Evolutionary conservation across 2,797 vertebrate species (phyloP).

Genomic region (Scarus forsteni): DNA sequence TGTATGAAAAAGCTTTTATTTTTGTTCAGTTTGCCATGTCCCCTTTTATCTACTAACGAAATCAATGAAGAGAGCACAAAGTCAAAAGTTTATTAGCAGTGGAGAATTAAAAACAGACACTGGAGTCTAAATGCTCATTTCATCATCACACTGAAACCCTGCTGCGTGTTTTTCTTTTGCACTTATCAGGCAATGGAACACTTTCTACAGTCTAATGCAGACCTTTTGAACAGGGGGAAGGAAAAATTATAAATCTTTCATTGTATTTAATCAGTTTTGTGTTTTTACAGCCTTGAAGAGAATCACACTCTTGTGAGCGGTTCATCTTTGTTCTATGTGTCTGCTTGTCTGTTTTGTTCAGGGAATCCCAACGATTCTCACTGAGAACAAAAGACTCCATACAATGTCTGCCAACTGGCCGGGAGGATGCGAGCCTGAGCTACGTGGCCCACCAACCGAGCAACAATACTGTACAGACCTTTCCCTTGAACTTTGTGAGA

Average conservation of each 20-base stretch:
- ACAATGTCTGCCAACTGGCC: conserved; percentile 67
- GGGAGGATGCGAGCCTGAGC: conserved; percentile 39
- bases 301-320: conserved; percentile 21
- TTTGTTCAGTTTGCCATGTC: no score
- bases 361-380: conserved; percentile 55
- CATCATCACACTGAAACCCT: background rate
- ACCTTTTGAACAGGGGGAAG: conserved; percentile 7
- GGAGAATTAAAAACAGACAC: background rate
- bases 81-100: background rate
- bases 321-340: conserved; percentile 26
- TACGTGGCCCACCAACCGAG: conserved; percentile 59
- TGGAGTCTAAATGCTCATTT: background rate
- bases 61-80: background rate
- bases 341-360: conserved; percentile 30
- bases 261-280: background rate
- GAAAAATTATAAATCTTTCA: background rate
- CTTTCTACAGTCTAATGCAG: background rate
- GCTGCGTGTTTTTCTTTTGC: background rate
- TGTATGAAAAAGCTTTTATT: no score
- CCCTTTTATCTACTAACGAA: background rate
- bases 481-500: conserved; percentile 74
- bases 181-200: background rate
- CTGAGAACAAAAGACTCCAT: conserved; percentile 66
- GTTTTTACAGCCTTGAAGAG: conserved; percentile 36
- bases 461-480: conserved; percentile 74